Evolutionary conservation across 1,140 invertebrate species (phyloP), one percentile per base, ranked within the genome.

Genomic region (Reticulitermes speratus): DNA sequence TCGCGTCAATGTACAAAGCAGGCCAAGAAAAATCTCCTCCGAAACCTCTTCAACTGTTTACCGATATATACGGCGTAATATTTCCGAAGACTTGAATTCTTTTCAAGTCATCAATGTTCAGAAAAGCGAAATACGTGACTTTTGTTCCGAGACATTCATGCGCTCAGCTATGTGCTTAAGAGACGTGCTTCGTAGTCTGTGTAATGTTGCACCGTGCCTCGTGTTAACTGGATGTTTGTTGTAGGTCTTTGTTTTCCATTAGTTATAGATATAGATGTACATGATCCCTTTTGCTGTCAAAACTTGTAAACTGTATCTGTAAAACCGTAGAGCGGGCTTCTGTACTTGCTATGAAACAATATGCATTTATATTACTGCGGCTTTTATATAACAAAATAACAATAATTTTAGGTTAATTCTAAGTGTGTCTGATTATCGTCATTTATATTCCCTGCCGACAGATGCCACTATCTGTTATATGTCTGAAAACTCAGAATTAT

Each of bases 371-470:
- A 30, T 30, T 75, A 75, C 65, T 30, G 9, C 7, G 0, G 25
- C n/a, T 75, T 30, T 75, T 75, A 30, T 75, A 30, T 75, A 30
- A 75, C 25, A 75, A 75, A 75, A 75, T 75, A 75, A 75, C 65
- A 75, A 30, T 75, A 75, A 75, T 75, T 75, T 14, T 11, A 75
- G 21, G 59, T 19, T 65, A 23, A 23, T 23, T 23, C 19, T 65
- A 65, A 75, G 65, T 75, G 65, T 75, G n/a, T 9, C 65, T 75
- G 65, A 75, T 75, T 8, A 30, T 3, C 7, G 65, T 75, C 3
- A 30, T 75, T 75, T 75, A 75, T 30, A 65, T 7, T 30, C 1
- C 65, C 65, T 75, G 59, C 59, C 59, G 30, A 75, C 25, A 75
- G 65, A 75, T 75, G 65, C 0, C 65, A 65, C 6, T 30, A 30